Evolutionary conservation across 2,113 vertebrate genomes (phyloP).

Genomic region (Myiozetetes cayanensis): DNA sequence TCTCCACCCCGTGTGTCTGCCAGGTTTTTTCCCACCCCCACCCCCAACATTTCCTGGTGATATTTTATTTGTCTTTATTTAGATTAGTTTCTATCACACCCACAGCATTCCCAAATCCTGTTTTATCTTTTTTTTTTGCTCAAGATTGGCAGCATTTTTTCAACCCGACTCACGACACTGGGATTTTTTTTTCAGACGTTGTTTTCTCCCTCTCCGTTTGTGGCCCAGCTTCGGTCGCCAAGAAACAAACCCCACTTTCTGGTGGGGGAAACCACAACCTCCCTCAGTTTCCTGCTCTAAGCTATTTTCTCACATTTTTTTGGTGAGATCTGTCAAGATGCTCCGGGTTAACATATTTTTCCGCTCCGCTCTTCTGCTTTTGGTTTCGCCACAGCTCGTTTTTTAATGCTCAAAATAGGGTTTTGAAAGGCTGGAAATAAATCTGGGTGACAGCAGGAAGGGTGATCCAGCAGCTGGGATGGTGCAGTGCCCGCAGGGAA

Average conservation of each 20-base stretch:
- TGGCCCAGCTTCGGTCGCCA: neutral
- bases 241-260: neutral
- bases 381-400: neutral
- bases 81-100: neutral
- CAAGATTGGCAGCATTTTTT: neutral
- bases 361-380: neutral
- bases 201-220: neutral
- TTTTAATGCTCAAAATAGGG: neutral
- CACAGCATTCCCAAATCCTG: slow-evolving; percentile 12
- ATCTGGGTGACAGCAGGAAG: neutral
- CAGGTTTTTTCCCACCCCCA: neutral
- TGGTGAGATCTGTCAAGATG: neutral
- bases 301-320: neutral
- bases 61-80: slow-evolving; percentile 24
- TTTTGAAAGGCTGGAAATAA: neutral
- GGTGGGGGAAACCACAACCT: neutral
- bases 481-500: neutral
- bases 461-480: neutral
- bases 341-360: neutral
- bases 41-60: neutral
- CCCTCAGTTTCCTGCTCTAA: neutral
- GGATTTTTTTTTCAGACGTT: neutral
- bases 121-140: neutral
- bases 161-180: neutral
- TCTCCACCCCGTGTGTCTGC: neutral